Conservation (phyloP, 1,140 invertebrate species). For the Bombus picipes region DNA sequence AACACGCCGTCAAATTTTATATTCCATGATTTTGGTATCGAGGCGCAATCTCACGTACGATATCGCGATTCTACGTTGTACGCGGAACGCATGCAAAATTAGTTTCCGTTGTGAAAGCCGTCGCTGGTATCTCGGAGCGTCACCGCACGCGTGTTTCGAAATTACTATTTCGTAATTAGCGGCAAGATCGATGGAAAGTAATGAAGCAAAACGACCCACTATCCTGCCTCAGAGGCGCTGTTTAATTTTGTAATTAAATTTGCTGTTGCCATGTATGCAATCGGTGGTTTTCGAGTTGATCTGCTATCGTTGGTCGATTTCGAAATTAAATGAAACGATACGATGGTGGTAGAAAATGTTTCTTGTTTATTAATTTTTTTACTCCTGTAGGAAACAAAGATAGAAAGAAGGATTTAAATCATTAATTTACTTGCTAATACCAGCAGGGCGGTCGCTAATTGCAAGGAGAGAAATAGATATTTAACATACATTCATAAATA, state of each 20-base stretch:
- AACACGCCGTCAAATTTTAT: slow-evolving; percentile 32
- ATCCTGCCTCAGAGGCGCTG: neutral
- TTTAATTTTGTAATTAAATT: slow-evolving; percentile 42
- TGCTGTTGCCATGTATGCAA: neutral
- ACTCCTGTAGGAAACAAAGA: no score
- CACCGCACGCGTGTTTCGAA: neutral
- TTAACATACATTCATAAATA: no score
- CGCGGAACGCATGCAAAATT: slow-evolving; percentile 38
- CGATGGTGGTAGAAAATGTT: no score
- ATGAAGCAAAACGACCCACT: neutral
- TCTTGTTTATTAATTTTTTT: no score
- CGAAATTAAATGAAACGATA: neutral
- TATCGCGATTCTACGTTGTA: neutral
- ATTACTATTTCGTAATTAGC: slow-evolving; percentile 38
- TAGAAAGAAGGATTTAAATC: no score
- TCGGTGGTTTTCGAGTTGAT: neutral
- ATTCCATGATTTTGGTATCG: slow-evolving; percentile 30
- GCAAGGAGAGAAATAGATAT: no score
- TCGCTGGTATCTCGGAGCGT: neutral
- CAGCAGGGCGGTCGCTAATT: no score
- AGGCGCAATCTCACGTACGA: slow-evolving; percentile 21
- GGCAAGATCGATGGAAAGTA: slow-evolving; percentile 34
- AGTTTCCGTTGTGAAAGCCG: neutral
- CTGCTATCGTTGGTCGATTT: neutral
- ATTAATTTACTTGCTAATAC: no score